phyloP scores from a whole-genome alignment of 2,113 vertebrate species.

The Recurvirostra avosetta region DNA sequence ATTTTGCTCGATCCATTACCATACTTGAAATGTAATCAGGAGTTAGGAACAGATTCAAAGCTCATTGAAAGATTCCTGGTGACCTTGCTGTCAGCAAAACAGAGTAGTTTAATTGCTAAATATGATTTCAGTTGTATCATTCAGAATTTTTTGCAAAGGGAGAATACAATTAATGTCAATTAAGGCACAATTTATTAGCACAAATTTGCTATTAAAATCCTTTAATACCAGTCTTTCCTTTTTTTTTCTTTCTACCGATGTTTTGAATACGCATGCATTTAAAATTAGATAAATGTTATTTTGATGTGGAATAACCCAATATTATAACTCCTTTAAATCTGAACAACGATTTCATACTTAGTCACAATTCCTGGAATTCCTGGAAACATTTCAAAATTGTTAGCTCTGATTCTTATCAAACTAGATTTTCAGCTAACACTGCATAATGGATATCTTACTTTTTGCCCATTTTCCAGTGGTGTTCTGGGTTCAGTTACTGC shows the following conservation, averaged over 20 bases:
- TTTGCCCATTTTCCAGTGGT: background rate
- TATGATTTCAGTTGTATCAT: background rate
- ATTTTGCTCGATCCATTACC: background rate
- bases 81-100: background rate
- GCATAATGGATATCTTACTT: background rate
- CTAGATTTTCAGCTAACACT: background rate
- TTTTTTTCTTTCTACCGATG: background rate
- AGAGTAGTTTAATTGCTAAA: background rate
- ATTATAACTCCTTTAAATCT: background rate
- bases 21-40: background rate
- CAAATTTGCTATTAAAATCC: background rate
- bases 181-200: background rate
- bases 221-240: background rate
- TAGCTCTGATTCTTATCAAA: background rate
- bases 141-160: background rate
- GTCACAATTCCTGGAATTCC: background rate
- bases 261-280: background rate
- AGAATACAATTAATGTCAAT: background rate
- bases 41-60: background rate
- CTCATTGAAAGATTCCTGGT: background rate
- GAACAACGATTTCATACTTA: background rate
- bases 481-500: background rate
- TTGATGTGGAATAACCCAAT: background rate
- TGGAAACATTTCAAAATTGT: background rate
- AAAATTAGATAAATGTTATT: background rate